phyloP scores from a whole-genome alignment of 2,888 invertebrate species.

The Periphyllus acericola region DNA sequence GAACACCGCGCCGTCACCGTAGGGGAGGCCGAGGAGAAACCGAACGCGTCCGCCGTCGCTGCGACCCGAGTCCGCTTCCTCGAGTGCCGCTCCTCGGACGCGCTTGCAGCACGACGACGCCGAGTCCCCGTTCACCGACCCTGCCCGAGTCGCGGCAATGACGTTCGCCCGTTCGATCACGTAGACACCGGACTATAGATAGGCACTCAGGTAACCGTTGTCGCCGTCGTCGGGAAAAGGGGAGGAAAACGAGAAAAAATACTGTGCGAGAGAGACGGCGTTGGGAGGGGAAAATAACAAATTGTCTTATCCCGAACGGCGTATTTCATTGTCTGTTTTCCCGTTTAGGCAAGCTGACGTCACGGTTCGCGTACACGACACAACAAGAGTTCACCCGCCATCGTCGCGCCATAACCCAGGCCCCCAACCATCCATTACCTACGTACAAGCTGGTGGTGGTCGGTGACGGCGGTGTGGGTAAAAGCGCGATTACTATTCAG shows the following conservation, averaged over 20 bases:
- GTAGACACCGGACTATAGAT: not conserved
- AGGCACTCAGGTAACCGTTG: not conserved
- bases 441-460: slow-evolving; percentile 90
- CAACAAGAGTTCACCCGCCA: slow-evolving; percentile 60
- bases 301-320: not conserved
- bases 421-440: slow-evolving; percentile 65
- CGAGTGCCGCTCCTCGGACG: too few species aligned
- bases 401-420: slow-evolving; percentile 70
- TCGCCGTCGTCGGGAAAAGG: too few species aligned
- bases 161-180: slow-evolving; percentile 34
- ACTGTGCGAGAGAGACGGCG: too few species aligned
- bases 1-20: too few species aligned
- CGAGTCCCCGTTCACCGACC: not conserved
- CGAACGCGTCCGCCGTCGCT: too few species aligned
- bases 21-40: too few species aligned
- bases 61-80: too few species aligned
- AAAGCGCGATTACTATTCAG: slow-evolving; percentile 96
- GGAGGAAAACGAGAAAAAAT: too few species aligned
- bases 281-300: too few species aligned
- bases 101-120: too few species aligned
- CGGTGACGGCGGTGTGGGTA: slow-evolving; percentile 94
- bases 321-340: not conserved
- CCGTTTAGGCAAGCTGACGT: slow-evolving; percentile 49
- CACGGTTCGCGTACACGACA: slow-evolving; percentile 54
- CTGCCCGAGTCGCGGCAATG: not conserved